These are phyloP conservation scores for Hemiprocne comata DNA, from an alignment of 2,113 vertebrate genomes.

Conservation along the genomic window DNA sequence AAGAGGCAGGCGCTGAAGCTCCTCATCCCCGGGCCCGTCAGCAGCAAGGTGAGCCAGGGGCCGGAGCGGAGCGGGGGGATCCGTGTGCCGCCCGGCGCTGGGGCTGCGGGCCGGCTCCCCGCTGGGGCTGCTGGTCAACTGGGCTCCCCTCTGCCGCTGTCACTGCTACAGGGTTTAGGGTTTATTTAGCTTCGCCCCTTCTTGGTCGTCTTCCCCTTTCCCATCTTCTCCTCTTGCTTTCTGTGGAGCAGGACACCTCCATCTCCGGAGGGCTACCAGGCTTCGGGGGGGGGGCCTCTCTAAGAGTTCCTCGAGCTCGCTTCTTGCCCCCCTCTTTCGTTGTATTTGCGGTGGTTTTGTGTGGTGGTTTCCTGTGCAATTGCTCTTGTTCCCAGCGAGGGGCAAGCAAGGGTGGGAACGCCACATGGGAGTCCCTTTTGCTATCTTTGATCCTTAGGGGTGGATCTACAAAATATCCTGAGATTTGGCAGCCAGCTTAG, in stretches of 20 bases:
- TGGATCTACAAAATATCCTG: neutral
- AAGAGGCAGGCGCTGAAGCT: conserved; percentile 94
- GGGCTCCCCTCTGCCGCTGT: neutral
- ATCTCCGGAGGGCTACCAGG: neutral
- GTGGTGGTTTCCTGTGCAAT: fast-evolving
- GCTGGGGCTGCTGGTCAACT: neutral
- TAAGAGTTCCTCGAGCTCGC: neutral
- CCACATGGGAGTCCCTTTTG: neutral
- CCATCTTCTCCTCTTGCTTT: neutral
- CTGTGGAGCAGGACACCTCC: neutral
- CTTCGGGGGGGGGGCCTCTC: neutral
- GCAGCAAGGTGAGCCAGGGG: conserved; percentile 85
- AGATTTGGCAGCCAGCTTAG: neutral
- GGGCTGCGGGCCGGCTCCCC: neutral
- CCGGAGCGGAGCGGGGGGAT: neutral
- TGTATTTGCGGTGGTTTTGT: neutral
- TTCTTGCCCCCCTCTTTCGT: neutral
- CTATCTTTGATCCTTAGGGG: neutral
- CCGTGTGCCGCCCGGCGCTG: too few species aligned
- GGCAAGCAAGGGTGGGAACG: neutral
- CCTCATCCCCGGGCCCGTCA: conserved; percentile 89
- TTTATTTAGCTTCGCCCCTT: neutral
- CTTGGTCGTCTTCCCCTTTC: neutral
- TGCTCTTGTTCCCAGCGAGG: neutral
- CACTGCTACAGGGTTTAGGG: too few species aligned